Percentiles rank a stretch among this genome's conserved stretches.
Evolutionary conservation across 1,140 invertebrate genomes (phyloP).

Genomic region (Ceratina calcarata): DNA sequence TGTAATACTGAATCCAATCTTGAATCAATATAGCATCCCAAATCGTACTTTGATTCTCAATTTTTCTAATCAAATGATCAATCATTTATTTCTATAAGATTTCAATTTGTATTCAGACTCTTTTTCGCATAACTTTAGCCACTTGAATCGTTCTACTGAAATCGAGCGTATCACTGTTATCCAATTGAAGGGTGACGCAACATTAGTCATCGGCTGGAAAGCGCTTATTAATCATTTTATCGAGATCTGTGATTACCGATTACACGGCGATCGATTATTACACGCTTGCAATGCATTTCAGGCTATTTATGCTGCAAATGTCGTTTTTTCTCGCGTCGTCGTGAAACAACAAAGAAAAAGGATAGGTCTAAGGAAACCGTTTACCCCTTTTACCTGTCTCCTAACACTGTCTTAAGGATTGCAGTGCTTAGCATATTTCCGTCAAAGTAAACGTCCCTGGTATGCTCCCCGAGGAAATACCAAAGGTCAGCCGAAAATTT

Average conservation of each 20-base stretch:
- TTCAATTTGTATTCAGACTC: too few relatives aligned
- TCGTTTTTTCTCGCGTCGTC: too few relatives aligned
- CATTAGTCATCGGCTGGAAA: constrained; percentile 7
- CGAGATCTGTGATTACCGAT: constrained; percentile 23
- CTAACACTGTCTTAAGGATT: constrained; percentile 67
- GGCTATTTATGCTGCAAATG: too few relatives aligned
- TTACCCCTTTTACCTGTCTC: constrained; percentile 59
- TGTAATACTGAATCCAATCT: too few relatives aligned
- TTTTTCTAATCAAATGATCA: too few relatives aligned
- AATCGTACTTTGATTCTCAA: too few relatives aligned
- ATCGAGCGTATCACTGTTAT: constrained; percentile 9
- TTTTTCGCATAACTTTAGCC: background rate
- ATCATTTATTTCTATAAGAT: too few relatives aligned
- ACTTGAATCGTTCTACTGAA: constrained; percentile 1
- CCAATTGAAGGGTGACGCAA: constrained; percentile 8
- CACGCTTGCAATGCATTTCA: background rate
- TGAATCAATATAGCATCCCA: too few relatives aligned
- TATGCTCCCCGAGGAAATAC: constrained; percentile 75
- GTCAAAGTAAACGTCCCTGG: constrained; percentile 78
- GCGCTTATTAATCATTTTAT: constrained; percentile 16
- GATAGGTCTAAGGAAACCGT: constrained; percentile 24
- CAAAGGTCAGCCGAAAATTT: constrained; percentile 78
- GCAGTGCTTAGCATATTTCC: constrained; percentile 77
- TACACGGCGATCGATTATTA: constrained; percentile 28
- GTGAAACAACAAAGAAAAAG: background rate